Percentiles rank a stretch among this genome's conserved stretches.
phyloP scores from a whole-genome alignment of 2,888 invertebrate species.

The Limnephilus rhombicus region DNA sequence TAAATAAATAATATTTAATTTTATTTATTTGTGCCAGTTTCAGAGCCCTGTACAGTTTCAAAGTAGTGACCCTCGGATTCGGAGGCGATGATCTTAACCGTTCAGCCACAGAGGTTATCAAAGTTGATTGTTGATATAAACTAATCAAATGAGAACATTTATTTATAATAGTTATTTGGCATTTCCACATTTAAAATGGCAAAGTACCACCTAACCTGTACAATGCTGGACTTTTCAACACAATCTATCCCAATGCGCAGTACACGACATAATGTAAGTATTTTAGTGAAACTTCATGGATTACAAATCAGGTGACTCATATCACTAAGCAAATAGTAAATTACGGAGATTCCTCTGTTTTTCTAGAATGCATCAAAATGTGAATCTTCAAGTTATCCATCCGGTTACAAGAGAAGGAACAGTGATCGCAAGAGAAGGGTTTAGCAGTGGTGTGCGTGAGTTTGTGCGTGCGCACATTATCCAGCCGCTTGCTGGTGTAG shows the following conservation, averaged over 20 bases:
- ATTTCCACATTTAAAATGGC: background rate
- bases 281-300: no score
- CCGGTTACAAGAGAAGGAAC: constrained; percentile 19
- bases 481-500: constrained; percentile 32
- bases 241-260: no score
- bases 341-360: background rate
- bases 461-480: constrained; percentile 6
- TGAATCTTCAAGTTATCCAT: constrained; percentile 21
- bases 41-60: background rate
- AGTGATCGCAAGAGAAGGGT: constrained; percentile 2
- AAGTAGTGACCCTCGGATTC: background rate
- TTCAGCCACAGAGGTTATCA: background rate
- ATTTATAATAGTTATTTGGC: background rate
- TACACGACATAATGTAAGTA: no score
- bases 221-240: no score
- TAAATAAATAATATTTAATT: background rate
- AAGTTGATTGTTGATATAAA: background rate
- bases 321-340: background rate
- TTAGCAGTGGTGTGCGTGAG: constrained; percentile 10
- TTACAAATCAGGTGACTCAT: no score
- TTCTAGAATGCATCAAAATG: constrained; percentile 6
- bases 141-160: background rate
- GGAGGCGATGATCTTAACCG: no score
- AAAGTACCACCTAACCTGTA: no score
- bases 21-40: background rate